Evolutionary conservation across 2,888 invertebrate genomes (phyloP).

Genomic region (Leptopterna dolabrata): DNA sequence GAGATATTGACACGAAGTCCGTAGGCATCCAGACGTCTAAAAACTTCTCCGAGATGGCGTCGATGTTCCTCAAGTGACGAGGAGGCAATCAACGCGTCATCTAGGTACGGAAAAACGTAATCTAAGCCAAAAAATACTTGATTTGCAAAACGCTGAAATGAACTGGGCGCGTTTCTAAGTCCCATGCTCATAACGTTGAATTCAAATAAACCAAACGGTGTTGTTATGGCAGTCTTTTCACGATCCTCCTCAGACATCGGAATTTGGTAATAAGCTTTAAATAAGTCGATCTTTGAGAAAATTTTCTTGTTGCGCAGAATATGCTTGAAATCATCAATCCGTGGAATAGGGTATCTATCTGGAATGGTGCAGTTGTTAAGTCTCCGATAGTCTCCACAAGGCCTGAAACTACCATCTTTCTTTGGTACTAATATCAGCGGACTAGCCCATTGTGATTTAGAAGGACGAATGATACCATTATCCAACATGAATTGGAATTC

Average conservation of each 20-base stretch:
- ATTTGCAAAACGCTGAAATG: slow-evolving; percentile 60
- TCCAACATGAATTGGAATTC: no score
- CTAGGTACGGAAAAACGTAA: slow-evolving; percentile 61
- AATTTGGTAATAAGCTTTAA: slow-evolving; percentile 47
- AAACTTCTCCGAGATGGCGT: slow-evolving; percentile 26
- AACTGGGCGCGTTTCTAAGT: slow-evolving; percentile 61
- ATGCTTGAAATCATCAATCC: slow-evolving; percentile 64
- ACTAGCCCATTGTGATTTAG: slow-evolving; percentile 65
- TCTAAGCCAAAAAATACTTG: slow-evolving; percentile 47
- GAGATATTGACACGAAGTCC: slow-evolving; percentile 17
- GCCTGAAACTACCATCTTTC: slow-evolving; percentile 63
- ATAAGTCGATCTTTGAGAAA: slow-evolving; percentile 55
- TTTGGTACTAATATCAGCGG: slow-evolving; percentile 59
- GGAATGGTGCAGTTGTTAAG: slow-evolving; percentile 65
- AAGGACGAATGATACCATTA: no score
- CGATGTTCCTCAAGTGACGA: slow-evolving; percentile 16
- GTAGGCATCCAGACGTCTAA: slow-evolving; percentile 3
- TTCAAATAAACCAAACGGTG: slow-evolving; percentile 31
- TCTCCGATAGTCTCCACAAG: slow-evolving; percentile 66
- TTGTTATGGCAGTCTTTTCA: slow-evolving; percentile 59
- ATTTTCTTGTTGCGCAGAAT: slow-evolving; percentile 59
- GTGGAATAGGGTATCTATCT: slow-evolving; percentile 65
- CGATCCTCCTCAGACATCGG: slow-evolving; percentile 11
- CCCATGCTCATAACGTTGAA: slow-evolving; percentile 40
- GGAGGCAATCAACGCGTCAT: slow-evolving; percentile 60